Evolutionary conservation across 2,113 vertebrate species (phyloP).

Genomic region (Psilopsiagon aymara): DNA sequence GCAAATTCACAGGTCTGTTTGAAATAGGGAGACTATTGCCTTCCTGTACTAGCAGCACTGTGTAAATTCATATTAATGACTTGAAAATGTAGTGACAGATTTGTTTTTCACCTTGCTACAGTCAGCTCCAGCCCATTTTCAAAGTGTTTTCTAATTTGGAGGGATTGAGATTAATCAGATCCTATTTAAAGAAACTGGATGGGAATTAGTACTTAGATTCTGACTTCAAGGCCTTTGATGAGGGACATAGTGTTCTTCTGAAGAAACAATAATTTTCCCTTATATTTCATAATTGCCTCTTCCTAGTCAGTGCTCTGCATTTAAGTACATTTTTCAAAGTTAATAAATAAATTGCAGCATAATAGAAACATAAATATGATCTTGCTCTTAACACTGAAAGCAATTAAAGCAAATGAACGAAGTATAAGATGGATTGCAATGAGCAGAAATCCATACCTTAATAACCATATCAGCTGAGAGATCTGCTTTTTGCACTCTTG

Average conservation of each 20-base stretch:
- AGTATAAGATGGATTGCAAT: background rate
- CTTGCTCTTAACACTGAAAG: background rate
- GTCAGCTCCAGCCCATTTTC: background rate
- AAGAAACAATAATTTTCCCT: background rate
- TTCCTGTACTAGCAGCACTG: background rate
- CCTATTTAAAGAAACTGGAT: background rate
- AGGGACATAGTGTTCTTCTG: background rate
- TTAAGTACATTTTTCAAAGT: conserved; percentile 6
- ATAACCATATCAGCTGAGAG: background rate
- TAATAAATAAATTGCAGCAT: conserved; percentile 29
- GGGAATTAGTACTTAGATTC: background rate
- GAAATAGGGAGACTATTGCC: background rate
- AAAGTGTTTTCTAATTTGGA: background rate
- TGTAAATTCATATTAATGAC: conserved; percentile 11
- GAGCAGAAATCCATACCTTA: background rate
- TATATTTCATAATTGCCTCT: background rate
- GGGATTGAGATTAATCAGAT: background rate
- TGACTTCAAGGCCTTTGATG: background rate
- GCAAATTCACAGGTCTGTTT: background rate
- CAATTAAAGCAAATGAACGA: background rate
- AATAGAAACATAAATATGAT: conserved; percentile 19
- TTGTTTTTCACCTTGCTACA: conserved; percentile 16
- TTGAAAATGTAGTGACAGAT: background rate
- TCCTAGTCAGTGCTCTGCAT: background rate
- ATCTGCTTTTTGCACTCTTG: background rate